These are phyloP conservation scores for Puma concolor DNA, from an alignment of 2,113 vertebrate species.

Conservation along the genomic window DNA sequence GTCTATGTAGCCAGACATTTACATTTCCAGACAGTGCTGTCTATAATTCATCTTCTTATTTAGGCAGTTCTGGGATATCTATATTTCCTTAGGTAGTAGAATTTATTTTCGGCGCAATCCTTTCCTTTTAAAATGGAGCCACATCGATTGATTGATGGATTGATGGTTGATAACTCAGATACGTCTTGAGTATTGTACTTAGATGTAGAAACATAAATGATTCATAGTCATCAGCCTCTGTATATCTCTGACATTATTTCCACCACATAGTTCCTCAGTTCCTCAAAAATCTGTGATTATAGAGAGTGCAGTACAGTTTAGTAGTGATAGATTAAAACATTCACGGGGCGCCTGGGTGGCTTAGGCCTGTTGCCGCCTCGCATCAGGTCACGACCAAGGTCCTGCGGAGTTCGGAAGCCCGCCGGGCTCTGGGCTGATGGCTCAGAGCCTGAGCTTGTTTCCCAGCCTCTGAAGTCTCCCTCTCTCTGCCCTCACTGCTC, in stretches of 20 bases:
- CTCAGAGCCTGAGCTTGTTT: too few species aligned
- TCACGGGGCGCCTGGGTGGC: too few species aligned
- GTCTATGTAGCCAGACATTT: background rate
- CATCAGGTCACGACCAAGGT: too few species aligned
- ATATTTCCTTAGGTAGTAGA: background rate
- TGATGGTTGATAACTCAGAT: constrained; percentile 11
- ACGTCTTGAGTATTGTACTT: background rate
- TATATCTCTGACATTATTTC: constrained; percentile 38
- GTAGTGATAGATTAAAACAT: background rate
- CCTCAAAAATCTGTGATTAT: constrained; percentile 8
- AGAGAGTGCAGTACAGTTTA: constrained; percentile 1
- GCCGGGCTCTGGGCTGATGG: too few species aligned
- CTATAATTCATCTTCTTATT: constrained; percentile 4
- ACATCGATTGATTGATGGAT: background rate
- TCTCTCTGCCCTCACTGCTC: too few species aligned
- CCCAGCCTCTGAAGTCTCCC: too few species aligned
- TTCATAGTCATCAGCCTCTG: background rate
- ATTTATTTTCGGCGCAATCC: background rate
- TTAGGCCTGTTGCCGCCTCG: too few species aligned
- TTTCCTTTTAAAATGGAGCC: constrained; percentile 41
- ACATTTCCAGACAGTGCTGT: background rate
- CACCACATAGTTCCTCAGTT: background rate
- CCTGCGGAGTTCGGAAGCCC: too few species aligned
- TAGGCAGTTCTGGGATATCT: background rate
- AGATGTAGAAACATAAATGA: constrained; percentile 9